Conservation (phyloP, 2,797 vertebrate species). For the Dicrostonyx torquatus region DNA sequence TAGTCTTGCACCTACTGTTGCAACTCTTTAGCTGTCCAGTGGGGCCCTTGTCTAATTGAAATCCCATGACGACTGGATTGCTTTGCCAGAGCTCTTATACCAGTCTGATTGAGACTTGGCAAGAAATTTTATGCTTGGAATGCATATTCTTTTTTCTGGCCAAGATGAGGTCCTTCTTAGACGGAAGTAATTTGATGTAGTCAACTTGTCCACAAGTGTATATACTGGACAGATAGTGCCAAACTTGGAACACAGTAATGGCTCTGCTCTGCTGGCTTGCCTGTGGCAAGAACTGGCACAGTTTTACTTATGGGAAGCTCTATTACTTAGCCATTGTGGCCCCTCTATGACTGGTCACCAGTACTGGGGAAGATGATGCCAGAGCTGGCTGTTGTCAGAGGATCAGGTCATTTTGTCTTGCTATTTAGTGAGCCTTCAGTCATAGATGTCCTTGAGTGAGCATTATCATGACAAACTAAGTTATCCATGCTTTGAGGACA, state of each 20-base stretch:
- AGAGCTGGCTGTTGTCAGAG: not conserved
- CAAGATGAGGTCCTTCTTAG: not conserved
- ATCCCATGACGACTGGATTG: not conserved
- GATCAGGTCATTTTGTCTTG: not conserved
- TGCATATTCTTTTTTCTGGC: not conserved
- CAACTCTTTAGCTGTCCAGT: not conserved
- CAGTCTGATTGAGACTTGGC: not conserved
- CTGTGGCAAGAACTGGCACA: not conserved
- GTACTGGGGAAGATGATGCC: not conserved
- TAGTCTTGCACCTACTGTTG: not conserved
- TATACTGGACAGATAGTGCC: not conserved
- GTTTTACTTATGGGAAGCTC: not conserved
- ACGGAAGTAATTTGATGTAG: not conserved
- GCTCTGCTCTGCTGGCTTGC: not conserved
- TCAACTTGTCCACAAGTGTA: not conserved
- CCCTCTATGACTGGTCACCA: not conserved
- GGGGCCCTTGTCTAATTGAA: not conserved
- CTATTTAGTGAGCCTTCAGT: not conserved
- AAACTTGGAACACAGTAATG: not conserved
- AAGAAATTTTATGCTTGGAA: not conserved
- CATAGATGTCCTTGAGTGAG: not conserved
- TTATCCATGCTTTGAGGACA: not conserved
- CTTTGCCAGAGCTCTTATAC: too few relatives aligned
- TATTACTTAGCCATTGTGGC: too few relatives aligned
- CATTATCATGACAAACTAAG: not conserved